These are phyloP conservation scores for Syndactyla subalaris DNA, from an alignment of 2,797 vertebrate genomes.

Conservation along the genomic window DNA sequence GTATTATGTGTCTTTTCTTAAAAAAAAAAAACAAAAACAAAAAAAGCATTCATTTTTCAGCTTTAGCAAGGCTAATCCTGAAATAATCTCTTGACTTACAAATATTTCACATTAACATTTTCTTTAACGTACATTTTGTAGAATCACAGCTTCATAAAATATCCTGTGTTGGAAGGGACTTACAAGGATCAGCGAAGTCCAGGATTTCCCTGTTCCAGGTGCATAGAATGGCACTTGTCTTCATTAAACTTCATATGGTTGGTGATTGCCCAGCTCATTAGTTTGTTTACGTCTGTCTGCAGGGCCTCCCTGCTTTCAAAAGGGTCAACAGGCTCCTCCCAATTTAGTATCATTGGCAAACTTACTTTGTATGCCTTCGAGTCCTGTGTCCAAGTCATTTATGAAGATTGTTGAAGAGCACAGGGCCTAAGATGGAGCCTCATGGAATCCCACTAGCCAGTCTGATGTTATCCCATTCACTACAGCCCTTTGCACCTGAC, in stretches of 20 bases:
- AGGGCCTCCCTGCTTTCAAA: too few species aligned
- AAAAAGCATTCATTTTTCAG: background rate
- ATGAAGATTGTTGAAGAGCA: background rate
- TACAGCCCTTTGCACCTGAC: background rate
- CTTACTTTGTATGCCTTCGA: background rate
- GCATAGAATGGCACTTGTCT: background rate
- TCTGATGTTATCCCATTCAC: background rate
- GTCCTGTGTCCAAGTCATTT: background rate
- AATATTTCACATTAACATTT: background rate
- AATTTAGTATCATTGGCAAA: background rate
- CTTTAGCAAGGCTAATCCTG: background rate
- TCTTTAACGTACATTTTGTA: background rate
- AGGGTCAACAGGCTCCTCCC: background rate
- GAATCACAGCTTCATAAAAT: background rate
- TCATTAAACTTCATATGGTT: background rate
- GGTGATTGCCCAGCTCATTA: background rate
- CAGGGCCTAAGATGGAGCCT: background rate
- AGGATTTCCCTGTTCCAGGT: background rate
- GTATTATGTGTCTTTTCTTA: background rate
- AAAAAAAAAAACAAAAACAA: background rate
- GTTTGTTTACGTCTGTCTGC: background rate
- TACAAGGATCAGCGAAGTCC: background rate
- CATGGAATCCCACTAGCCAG: background rate
- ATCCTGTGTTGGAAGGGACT: background rate
- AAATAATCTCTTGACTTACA: background rate